Base-by-base conservation (phyloP, 2,797 vertebrate genomes). In the Dicrostonyx torquatus region DNA sequence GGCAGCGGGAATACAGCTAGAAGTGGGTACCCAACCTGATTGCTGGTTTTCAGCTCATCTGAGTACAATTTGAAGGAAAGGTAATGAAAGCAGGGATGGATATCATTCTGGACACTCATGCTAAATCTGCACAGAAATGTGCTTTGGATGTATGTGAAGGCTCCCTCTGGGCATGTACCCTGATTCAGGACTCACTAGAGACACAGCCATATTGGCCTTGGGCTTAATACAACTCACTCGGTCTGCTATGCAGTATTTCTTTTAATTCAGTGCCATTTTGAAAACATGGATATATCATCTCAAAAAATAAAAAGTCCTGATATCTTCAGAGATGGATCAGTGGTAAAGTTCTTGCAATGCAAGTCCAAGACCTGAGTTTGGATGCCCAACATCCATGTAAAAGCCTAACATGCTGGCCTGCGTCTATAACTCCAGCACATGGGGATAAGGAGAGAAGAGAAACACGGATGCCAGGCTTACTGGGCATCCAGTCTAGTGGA, bases 241-340 rank as follows among this genome's bases (percentile, higher is more conserved):
- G 37, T 73, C 55, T 95, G n/a, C 34, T 18, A 60, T n/a, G 18
- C 15, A 43, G 12, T 45, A 20, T 24, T 64, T 80, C 2, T 43
- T 62, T 29, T 60, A 86, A 37, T n/a, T 50, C 14, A 20, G 1
- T 87, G 55, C 6, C 84, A 55, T 70, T 87, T 87, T 79, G n/a
- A 90, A 96, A 92, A 76, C 18, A 34, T 80, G 66, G 2, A 86
- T 34, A 45, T 75, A 26, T 76, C 37, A 68, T 80, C n/a, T 88
- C 79, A 72, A 83, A 58, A 40, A 60, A n/a, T 55, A 20, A 26
- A 90, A 87, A 31, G 20, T 58, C 37, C 2, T 11, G 5, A 20
- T 29, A 58, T 3, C 40, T 83, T 29, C 9, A 62, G 22, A 60
- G 55, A 82, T 43, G 55, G 10, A 34, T 37, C 31, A 3, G 18